phyloP scores from a whole-genome alignment of 2,797 vertebrate genomes.

The Rhincodon typus region DNA sequence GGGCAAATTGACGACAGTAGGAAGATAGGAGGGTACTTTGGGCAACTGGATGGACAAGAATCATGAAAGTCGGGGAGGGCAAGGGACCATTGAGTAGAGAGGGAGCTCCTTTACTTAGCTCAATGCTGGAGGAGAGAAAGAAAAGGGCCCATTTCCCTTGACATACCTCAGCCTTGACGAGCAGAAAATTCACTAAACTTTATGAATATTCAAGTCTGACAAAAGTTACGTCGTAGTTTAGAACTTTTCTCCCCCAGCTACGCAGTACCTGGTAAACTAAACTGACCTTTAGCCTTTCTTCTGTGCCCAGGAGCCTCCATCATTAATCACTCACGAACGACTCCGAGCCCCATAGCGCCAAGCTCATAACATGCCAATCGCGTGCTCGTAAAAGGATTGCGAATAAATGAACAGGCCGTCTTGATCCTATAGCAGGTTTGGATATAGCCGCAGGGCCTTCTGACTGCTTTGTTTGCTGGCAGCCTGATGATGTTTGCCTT shows the following conservation, averaged over 20 bases:
- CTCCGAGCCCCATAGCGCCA: not conserved
- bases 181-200: not conserved
- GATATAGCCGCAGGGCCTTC: not conserved
- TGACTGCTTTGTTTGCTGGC: not conserved
- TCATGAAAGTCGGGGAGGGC: not conserved
- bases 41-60: not conserved
- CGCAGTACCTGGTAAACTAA: not conserved
- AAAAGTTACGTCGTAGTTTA: not conserved
- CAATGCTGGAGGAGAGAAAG: not conserved
- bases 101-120: not conserved
- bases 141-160: not conserved
- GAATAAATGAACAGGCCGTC: not conserved
- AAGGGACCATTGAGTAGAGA: not conserved
- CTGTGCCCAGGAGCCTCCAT: not conserved
- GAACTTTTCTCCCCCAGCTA: not conserved
- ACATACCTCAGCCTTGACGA: not conserved
- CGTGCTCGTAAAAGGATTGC: not conserved
- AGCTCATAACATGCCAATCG: not conserved
- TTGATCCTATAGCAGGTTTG: not conserved
- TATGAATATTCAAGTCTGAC: not conserved
- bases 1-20: not conserved
- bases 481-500: not conserved
- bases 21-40: not conserved
- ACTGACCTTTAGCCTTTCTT: not conserved
- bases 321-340: constrained; percentile 12